Percentiles rank a stretch among this genome's conserved stretches.
phyloP scores from a whole-genome alignment of 2,797 vertebrate genomes.

The Notolepis coatsorum region DNA sequence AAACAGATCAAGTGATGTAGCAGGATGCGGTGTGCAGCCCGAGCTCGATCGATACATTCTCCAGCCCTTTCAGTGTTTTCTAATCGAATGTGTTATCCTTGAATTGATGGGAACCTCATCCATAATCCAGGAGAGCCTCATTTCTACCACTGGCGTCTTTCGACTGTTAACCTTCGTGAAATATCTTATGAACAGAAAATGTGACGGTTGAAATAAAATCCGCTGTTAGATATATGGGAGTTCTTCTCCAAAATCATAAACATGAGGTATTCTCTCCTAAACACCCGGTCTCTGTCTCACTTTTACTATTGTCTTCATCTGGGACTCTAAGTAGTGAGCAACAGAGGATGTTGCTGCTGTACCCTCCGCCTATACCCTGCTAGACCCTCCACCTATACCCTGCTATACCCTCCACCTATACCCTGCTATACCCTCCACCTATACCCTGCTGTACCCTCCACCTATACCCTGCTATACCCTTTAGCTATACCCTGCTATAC shows the following conservation, averaged over 20 bases:
- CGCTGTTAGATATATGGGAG: constrained; percentile 44
- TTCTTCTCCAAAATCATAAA: constrained; percentile 55
- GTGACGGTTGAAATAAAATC: constrained; percentile 1
- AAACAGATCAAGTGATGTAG: constrained; percentile 14
- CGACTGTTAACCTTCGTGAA: background rate
- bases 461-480: too few species aligned
- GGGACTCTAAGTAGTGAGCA: constrained; percentile 54
- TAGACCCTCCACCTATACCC: too few species aligned
- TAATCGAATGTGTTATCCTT: constrained; percentile 8
- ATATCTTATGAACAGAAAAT: constrained; percentile 3
- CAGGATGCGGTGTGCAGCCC: background rate
- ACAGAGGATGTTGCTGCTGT: constrained; percentile 46
- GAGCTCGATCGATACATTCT: constrained; percentile 27
- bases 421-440: too few species aligned
- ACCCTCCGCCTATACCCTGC: background rate
- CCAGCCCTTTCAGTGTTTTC: constrained; percentile 19
- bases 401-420: too few species aligned
- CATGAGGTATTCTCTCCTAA: constrained; percentile 51
- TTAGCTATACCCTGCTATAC: too few species aligned
- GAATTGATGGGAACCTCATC: constrained; percentile 10
- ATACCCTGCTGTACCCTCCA: too few species aligned
- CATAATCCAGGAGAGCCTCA: background rate
- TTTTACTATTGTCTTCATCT: constrained; percentile 30
- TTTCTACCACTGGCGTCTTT: constrained; percentile 6
- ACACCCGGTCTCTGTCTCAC: constrained; percentile 25